Evolutionary conservation across 2,113 vertebrate species (phyloP), one percentile per base, ranked within the genome.

Genomic region (Entomyzon cyanotis): DNA sequence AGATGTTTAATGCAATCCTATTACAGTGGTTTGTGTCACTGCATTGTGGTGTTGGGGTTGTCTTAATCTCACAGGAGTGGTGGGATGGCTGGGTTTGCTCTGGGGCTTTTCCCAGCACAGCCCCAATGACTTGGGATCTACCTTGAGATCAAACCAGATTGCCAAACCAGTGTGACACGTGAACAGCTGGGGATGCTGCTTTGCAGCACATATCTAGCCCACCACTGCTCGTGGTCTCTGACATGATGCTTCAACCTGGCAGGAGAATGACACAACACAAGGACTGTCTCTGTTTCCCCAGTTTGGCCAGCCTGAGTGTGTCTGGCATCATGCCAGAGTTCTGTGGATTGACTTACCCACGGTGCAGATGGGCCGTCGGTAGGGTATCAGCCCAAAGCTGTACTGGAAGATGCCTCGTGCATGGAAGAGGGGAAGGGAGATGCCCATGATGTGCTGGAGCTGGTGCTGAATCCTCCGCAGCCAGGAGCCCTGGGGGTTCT

Each of bases 321-420:
- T 12, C 31, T 35, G 9, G 20, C 49, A 46, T n/a, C 4, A 2
- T 10, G 63, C 3, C 10, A 5, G 7, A 2, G 1, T 27, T 15
- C 37, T 9, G 1, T 42, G 30, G 44, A 15, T 31, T 10, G 41
- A 97, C 99, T 98, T 89, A 99, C 99, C 99, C 42, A 99, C 95
- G 0, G 99, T 99, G 82, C 50, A 94, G 96, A 99, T 98, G 18
- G 99, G 98, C 80, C 96, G 98, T 53, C 99, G 98, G 97, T 99
- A 99, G 1, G 99, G 99, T 2, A 99, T 47, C 9, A 99, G 49
- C 25, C 99, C 99, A 1, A 99, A 99, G 91, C 97, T 99, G 96
- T 99, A 99, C 97, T 99, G 99, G 96, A 99, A 99, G 90, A 99
- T 27, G 2, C 99, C 99, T 14, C 99, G 98, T 0, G 99, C 99